Evolutionary conservation across 1,140 invertebrate genomes (phyloP), one percentile per base, ranked within the genome.

Genomic region (Zelostemma sp.): DNA sequence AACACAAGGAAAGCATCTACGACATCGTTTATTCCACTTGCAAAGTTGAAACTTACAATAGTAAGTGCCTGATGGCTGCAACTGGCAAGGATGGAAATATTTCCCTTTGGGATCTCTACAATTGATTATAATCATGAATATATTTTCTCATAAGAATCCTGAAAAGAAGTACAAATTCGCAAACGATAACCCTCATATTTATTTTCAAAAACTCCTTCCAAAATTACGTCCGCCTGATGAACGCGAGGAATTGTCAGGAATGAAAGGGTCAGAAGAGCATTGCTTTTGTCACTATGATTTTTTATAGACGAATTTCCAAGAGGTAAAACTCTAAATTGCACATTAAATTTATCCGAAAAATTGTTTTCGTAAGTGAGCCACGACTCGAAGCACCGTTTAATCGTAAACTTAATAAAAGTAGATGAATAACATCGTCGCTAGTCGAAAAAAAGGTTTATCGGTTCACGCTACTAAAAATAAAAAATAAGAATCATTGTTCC

Each of bases 71-170:
- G n/a, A 91, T 93, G 89, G 92, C 91, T 31, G 90, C 89, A 1
- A 87, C 87, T 48, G 89, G 91, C 47, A 88, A 89, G 59, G 91
- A 93, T 82, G 89, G 89, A 67, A 88, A 87, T 68, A 90, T 93
- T 67, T 90, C 91, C 8, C 85, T 93, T 47, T 93, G 92, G 92
- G 88, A 92, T 86, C 86, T 93, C 62, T 93, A 92, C 72, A 91
- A 89, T 78, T 86, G 72, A 81, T 67, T 69, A 63, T 47, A 58
- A 19, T 61, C 54, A 53, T 31, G 48, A 59, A 66, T 65, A 64
- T 73, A 70, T 70, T 70, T 73, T 70, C 59, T 56, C 56, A 68
- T 48, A 33, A 49, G 43, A 43, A 64, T 41, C 47, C 53, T 65
- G 47, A 8, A 6, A 40, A 62, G 3, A 59, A 68, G 69, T 64